Percentiles rank a stretch among this genome's conserved stretches.
Conservation (phyloP, 2,888 invertebrate species). For the Coleophora deauratella region DNA sequence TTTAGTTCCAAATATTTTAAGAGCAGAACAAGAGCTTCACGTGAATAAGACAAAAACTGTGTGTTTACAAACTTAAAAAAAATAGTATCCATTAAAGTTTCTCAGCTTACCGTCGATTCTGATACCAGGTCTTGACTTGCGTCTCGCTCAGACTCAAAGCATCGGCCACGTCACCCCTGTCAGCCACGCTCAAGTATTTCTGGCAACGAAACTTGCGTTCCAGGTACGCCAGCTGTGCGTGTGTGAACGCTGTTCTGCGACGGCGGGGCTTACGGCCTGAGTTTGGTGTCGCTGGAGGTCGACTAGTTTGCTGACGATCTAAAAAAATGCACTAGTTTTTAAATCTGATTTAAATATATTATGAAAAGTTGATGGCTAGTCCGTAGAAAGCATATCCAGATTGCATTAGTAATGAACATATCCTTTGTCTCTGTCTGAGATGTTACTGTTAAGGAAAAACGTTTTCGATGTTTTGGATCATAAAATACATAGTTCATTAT, state of each 20-base stretch:
- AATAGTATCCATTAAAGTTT: too few species aligned
- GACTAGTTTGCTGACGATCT: constrained; percentile 39
- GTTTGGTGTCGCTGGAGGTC: constrained; percentile 32
- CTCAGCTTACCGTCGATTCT: constrained; percentile 82
- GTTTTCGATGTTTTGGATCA: too few species aligned
- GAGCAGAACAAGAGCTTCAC: too few species aligned
- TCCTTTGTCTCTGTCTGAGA: too few species aligned
- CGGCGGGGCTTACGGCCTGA: constrained; percentile 86
- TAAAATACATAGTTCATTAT: too few species aligned
- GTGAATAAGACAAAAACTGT: too few species aligned
- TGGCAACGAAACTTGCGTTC: constrained; percentile 95
- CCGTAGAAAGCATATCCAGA: too few species aligned
- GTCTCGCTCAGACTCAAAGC: constrained; percentile 92
- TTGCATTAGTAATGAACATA: too few species aligned
- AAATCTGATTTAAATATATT: neutral
- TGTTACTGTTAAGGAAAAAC: too few species aligned
- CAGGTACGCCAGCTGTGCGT: constrained; percentile 92
- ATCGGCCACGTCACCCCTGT: constrained; percentile 94
- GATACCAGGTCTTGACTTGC: constrained; percentile 97
- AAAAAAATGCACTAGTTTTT: constrained; percentile 2
- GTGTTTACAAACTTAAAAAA: too few species aligned
- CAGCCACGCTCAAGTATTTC: constrained; percentile 95
- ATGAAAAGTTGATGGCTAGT: neutral
- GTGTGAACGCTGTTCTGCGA: constrained; percentile 93
- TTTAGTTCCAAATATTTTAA: too few species aligned